Evolutionary conservation across 1,140 invertebrate genomes (phyloP).

Genomic region (Apis laboriosa): DNA sequence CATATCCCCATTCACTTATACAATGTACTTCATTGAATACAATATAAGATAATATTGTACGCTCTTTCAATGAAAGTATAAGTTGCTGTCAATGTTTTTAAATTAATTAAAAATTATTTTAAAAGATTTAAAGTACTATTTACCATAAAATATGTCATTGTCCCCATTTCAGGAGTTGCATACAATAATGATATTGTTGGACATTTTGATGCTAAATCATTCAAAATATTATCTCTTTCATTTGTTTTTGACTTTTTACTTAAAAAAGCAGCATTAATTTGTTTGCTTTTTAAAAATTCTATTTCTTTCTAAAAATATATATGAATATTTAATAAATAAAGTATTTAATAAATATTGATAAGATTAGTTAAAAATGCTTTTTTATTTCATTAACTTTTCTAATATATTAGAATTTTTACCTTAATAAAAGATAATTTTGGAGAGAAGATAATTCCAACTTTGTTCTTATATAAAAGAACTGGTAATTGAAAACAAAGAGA

Average conservation of each 20-base stretch:
- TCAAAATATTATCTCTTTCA: not conserved
- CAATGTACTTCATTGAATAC: slow-evolving; percentile 30
- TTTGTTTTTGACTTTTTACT: too few species aligned
- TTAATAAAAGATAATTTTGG: slow-evolving; percentile 18
- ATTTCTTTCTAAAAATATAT: slow-evolving; percentile 4
- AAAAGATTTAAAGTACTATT: not conserved
- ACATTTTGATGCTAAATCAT: not conserved
- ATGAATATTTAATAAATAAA: not conserved
- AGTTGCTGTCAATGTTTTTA: not conserved
- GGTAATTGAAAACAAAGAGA: slow-evolving; percentile 27
- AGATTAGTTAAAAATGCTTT: not conserved
- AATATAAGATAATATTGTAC: slow-evolving; percentile 1
- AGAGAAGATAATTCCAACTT: slow-evolving; percentile 15
- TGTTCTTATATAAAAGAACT: not conserved
- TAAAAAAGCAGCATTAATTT: slow-evolving; percentile 7
- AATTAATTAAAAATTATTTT: not conserved
- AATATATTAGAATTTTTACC: not conserved
- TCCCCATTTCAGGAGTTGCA: not conserved
- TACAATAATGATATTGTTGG: slow-evolving; percentile 21
- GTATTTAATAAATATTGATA: not conserved
- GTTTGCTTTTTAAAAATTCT: slow-evolving; percentile 24
- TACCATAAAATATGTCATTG: slow-evolving; percentile 3
- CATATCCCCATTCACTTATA: slow-evolving; percentile 22
- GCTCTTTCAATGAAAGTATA: not conserved
- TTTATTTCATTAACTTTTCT: not conserved